Evolutionary conservation across 2,888 invertebrate genomes (phyloP), one percentile per base, ranked within the genome.

Genomic region (Amaurobius ferox): DNA sequence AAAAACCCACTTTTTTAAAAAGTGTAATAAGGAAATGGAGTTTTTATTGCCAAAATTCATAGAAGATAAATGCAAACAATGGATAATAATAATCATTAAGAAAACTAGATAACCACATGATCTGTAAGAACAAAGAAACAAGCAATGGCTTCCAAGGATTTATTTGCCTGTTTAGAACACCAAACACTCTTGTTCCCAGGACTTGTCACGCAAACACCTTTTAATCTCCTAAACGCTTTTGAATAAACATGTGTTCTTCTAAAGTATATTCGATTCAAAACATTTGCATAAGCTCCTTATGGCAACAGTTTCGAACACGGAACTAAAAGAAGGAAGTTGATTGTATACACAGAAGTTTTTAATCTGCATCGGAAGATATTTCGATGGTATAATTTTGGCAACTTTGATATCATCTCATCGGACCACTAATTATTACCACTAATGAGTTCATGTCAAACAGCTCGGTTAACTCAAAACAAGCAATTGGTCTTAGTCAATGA

Each of bases 261-360:
- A 55, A 23, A 23, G 23, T 5, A 19, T 55, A 16, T 55, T 3
- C 55, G 3, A 16, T 19, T 6, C 55, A 3, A 3, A 3, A 23
- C 23, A 55, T 55, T 55, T 55, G 23, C 55, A 55, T 55, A 55
- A 55, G 19, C 55, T 55, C 23, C 55, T 55, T 23, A 55, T 55
- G 55, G 2, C 19, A 44, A 1, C 5, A 16, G 55, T 6, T 6
- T 23, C 11, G 11, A 11, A 55, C 55, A 55, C 23, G 23, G 19
- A 55, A 55, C 0, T 23, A 35, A 35, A 9, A 35, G 35, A 9
- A 35, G 35, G 35, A 35, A 35, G 35, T 35, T 5, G 35, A 35
- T 35, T 35, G 6, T 35, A 35, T 35, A 7, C 9, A 35, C 5
- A 35, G 35, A 35, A 7, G 9, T 35, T 35, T 35, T 7, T 5